Base-by-base conservation (phyloP, 2,113 vertebrate genomes). In the Entomyzon cyanotis region DNA sequence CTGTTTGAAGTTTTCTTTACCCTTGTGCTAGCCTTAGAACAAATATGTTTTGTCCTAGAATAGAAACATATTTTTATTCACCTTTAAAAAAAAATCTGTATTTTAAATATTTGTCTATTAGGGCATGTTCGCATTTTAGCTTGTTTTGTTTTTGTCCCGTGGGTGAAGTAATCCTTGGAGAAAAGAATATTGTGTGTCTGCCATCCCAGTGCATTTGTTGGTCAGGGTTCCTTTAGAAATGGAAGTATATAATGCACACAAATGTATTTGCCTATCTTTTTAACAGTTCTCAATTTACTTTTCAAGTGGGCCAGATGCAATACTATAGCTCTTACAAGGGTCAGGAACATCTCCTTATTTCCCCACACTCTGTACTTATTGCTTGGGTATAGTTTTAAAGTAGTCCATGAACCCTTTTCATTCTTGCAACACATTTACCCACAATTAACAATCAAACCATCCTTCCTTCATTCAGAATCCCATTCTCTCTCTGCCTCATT, bases 401-500 rank as follows among this genome's bases (percentile, higher is more conserved):
- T 98, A 98, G 98, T 98, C 98, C 97, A 98, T 99, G 98, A 99
- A 99, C 98, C 97, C 97, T 98, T 98, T 98, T 97, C 98, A 97
- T 97, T 98, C 98, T 98, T 97, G 97, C 98, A 98, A 98, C 98
- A 98, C 98, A 98, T 98, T 98, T 98, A 98, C 98, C 98, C 98
- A 99, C 98, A 99, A 99, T 99, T 99, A 99, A 99, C 98, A 99
- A 99, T 99, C 98, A 98, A 98, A 98, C 98, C 96, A 97, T 96
- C 98, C 98, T 98, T 98, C 96, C 97, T 97, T 96, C 97, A 98
- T 98, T 98, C 97, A 98, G 97, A 47, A 95, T 88, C 97, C 97
- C 97, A 93, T 97, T 98, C 98, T 98, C 98, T 98, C 97, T 69
- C 97, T 97, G 98, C 97, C 98, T 98, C 98, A 98, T 98, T 99